Evolutionary conservation across 2,888 invertebrate genomes (phyloP), one percentile per base, ranked within the genome.

Genomic region (Frankliniella intonsa): DNA sequence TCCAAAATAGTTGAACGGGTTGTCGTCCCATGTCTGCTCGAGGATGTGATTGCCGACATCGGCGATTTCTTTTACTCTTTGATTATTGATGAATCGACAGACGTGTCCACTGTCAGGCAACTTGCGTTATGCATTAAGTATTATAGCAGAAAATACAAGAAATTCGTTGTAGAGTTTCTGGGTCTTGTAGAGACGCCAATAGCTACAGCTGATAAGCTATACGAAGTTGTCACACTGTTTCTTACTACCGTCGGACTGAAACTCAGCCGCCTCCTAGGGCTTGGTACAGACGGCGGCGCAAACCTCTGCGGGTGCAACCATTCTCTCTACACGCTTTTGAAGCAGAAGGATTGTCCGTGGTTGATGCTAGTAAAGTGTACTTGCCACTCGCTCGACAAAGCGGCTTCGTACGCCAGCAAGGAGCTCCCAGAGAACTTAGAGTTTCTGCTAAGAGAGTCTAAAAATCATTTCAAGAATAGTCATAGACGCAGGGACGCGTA

Each of bases 221-320:
- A 69, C 11, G 69, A 22, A 1, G 25, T 11, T 0, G 0, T 69
- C 1, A 9, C 8, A 9, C 0, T 0, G 5, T 69, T 69, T 22
- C 0, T 69, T 0, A 7, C 3, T 0, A 22, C 2, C 0, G 22
- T 22, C 11, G 25, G 69, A 0, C 25, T 69, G 0, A 22, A 10
- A 5, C 7, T 22, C 0, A 9, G 0, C 0, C 3, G 5, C 5
- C 10, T 69, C 5, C 0, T 69, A 0, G 69, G 22, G 0, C 1
- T 69, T 0, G 85, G 85, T 1, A 85, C 85, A 12, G 86, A 85
- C 84, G 85, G 86, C 9, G 85, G 84, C 7, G 83, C 81, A 19
- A 85, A 84, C 82, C 80, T 86, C 80, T 84, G 84, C 83, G 85
- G 85, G 0, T 76, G 81, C 12, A 82, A 85, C 82, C 82, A 85